Base-by-base conservation (phyloP, 2,888 invertebrate genomes). In the Xestia ashworthii region DNA sequence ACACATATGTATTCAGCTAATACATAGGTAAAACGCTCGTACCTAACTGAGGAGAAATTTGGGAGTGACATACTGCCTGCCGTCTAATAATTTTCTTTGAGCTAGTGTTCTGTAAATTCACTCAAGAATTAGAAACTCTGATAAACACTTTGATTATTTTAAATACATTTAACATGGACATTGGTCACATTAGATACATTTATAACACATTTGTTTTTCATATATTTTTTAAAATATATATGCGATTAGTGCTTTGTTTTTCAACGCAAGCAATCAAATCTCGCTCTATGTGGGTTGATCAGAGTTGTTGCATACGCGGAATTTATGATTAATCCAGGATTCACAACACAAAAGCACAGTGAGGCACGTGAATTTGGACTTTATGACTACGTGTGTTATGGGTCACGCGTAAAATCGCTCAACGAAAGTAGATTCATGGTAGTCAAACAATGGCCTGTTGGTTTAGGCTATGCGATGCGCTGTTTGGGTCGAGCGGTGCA, bases 391-490 rank as follows among this genome's bases (percentile, higher is more conserved):
- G 72, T 70, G 68, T 71, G 32, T 44, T 70, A 67, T 65, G 70
- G 50, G 22, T 79, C 88, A 70, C 75, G 88, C 89, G 91, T 90
- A 91, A 88, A 90, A 91, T 92, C 84, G 87, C 89, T 92, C 91
- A 89, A 89, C 90, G 86, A 89, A 91, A 92, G 91, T 92, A 93
- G 91, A 93, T 93, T 91, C 88, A 90, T 92, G 91, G 91, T 92
- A 93, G 90, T 92, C 93, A 93, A 95, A 95, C 93, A 94, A 94
- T 93, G 91, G 89, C 88, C 86, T 95, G 94, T 95, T 94, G 90
- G 93, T 94, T 94, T 93, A 94, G 93, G 92, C 91, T 90, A 90
- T 91, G 92, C 92, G 91, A 92, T 93, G 93, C 91, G 90, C 93
- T 92, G 91, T 91, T 91, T 90, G 89, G 89, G 92, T 91, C 87